Percentiles rank a stretch among this genome's conserved stretches.
Evolutionary conservation across 2,888 invertebrate species (phyloP).

Genomic region (Drosophila nr. perissopoda): DNA sequence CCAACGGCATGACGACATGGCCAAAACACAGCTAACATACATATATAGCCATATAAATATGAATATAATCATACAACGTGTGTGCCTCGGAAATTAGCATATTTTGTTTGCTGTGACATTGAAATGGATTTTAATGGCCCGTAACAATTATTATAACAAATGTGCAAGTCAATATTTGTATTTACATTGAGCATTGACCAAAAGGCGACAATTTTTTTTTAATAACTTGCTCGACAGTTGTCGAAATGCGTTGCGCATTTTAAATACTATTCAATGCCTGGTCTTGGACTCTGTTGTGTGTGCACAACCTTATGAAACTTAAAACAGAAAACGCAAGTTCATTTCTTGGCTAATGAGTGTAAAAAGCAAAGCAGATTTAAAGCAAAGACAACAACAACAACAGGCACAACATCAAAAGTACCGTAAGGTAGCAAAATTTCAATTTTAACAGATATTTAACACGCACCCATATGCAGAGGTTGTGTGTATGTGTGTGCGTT

Average conservation of each 20-base stretch:
- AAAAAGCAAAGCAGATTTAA: conserved; percentile 42
- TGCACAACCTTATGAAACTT: conserved; percentile 62
- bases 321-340: conserved; percentile 66
- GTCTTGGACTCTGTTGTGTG: conserved; percentile 19
- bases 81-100: conserved; percentile 66
- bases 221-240: conserved; percentile 39
- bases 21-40: conserved; percentile 12
- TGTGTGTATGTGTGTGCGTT: conserved; percentile 19
- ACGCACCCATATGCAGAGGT: conserved; percentile 47
- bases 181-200: conserved; percentile 39
- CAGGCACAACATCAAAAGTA: conserved; percentile 35
- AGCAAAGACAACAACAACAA: conserved; percentile 6
- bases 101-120: conserved; percentile 75
- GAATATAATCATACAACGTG: conserved; percentile 19
- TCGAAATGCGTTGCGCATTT: conserved; percentile 40
- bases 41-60: conserved; percentile 33
- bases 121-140: conserved; percentile 75
- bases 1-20: conserved; percentile 67
- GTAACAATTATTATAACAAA: conserved; percentile 53
- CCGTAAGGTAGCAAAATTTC: conserved; percentile 66
- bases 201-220: conserved; percentile 47
- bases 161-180: conserved; percentile 45
- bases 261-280: conserved; percentile 27
- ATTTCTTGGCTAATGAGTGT: conserved; percentile 70
- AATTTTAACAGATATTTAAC: conserved; percentile 69